A percentile compares a stretch with the other conserved stretches of the same genome.
Conservation (phyloP, 53 echinoderm and acorn worm species). For the Echinarachnius parma region DNA sequence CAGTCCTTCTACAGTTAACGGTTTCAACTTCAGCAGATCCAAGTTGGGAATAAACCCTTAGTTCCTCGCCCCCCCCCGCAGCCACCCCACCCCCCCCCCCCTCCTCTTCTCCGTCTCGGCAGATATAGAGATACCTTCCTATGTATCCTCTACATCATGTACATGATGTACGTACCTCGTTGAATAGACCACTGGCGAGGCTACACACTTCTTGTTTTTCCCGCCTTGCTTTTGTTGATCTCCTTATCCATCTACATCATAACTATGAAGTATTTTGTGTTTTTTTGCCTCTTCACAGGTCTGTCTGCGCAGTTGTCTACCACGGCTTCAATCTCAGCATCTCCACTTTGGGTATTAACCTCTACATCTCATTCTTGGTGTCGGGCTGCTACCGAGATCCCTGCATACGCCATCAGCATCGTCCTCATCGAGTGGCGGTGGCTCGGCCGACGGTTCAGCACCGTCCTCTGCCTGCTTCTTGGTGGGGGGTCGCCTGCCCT, state of each 20-base stretch:
- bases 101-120: no score
- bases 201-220: no score
- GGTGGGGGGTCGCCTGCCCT: slow-evolving; percentile 31
- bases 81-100: no score
- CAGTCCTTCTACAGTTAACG: no score
- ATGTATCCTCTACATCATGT: no score
- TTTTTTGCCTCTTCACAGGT: background rate
- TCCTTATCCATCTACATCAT: background rate
- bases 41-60: no score
- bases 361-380: slow-evolving; percentile 22
- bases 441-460: slow-evolving; percentile 12
- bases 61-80: no score
- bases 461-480: background rate
- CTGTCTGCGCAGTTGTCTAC: slow-evolving; percentile 23
- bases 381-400: slow-evolving; percentile 40
- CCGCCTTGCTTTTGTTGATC: no score
- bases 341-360: slow-evolving; percentile 18
- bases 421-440: slow-evolving; percentile 13
- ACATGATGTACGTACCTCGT: no score
- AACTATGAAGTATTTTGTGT: background rate
- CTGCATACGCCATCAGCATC: slow-evolving; percentile 7
- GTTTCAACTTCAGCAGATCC: no score
- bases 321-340: slow-evolving; percentile 32
- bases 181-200: no score
- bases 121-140: no score